Evolutionary conservation across 2,888 invertebrate species (phyloP), one percentile per base, ranked within the genome.

Genomic region (Stenodema calcarata): DNA sequence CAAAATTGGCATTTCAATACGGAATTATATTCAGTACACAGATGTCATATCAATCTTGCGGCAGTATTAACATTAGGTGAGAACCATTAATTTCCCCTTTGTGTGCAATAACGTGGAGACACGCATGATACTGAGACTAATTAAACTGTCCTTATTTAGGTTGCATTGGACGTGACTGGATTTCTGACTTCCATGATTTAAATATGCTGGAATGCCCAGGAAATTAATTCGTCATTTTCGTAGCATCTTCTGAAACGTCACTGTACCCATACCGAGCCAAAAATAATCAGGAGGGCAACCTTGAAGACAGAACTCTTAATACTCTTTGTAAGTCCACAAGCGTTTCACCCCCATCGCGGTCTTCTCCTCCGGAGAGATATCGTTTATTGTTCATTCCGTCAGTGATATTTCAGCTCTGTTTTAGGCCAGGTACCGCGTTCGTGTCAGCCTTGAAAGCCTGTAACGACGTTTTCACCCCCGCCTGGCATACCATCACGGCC

Each of bases 401-500:
- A 28, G 41, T 41, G 73, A 75, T 75, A 75, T 75, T 41, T 73
- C 44, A 44, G 9, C 78, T 78, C 78, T 78, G 44, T 78, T 75
- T 75, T 75, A 7, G 35, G 30, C 0, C 41, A 16, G 62, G 62
- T 62, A 62, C 62, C 3, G 7, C 62, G 62, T 62, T 18, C n/a
- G n/a, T n/a, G n/a, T n/a, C 44, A 50, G 50, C 50, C 50, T 50
- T 50, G 50, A 18, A 50, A 4, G 50, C 1, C 50, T 16, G 50
- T 50, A 50, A 50, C 50, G 50, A 50, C 50, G 16, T 1, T 62
- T 62, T 62, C 62, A 23, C 62, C 73, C 35, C 73, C n/a, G 35
- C 73, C 18, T 73, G 73, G 35, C 35, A 41, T 73, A 35, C 73
- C 73, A 41, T 73, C 73, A 73, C 73, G 73, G 30, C 14, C 73